Evolutionary conservation across 2,113 vertebrate species (phyloP).

Genomic region (Ahaetulla prasina): DNA sequence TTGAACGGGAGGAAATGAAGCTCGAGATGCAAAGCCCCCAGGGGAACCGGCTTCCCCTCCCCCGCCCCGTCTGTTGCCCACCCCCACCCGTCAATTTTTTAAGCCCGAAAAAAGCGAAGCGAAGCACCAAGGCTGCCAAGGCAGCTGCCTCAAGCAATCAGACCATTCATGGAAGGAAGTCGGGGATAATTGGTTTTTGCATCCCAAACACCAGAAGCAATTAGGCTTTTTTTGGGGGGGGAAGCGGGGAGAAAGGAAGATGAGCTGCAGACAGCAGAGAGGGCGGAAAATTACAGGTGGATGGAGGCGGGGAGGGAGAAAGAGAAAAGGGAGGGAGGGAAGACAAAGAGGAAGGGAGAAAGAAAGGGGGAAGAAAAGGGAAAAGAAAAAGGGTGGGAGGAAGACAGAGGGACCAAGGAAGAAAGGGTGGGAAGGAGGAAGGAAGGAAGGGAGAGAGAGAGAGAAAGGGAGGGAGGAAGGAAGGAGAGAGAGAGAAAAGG

Average conservation of each 20-base stretch:
- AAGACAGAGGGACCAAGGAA: too few relatives aligned
- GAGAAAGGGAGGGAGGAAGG: too few relatives aligned
- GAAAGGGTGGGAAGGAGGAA: too few relatives aligned
- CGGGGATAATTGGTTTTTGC: conserved; percentile 11
- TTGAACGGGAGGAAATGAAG: background rate
- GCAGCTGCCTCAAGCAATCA: background rate
- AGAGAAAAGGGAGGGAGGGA: background rate
- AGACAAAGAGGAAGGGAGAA: background rate
- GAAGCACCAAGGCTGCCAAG: background rate
- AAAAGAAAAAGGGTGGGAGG: background rate
- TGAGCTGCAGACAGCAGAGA: background rate
- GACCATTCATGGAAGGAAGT: background rate
- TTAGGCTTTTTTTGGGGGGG: background rate
- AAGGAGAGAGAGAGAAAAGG: too few relatives aligned
- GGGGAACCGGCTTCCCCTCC: background rate
- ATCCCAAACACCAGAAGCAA: background rate
- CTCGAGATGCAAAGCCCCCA: background rate
- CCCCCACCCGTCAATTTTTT: background rate
- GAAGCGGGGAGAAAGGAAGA: too few relatives aligned
- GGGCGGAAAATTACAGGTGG: background rate
- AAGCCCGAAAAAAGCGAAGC: background rate
- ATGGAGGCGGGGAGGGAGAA: background rate
- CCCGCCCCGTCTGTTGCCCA: background rate
- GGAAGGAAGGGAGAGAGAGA: too few relatives aligned
- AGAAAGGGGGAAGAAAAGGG: rapidly evolving